Evolutionary conservation across 1,140 invertebrate species (phyloP), one percentile per base, ranked within the genome.

Genomic region (Drosophila nigrodunni): DNA sequence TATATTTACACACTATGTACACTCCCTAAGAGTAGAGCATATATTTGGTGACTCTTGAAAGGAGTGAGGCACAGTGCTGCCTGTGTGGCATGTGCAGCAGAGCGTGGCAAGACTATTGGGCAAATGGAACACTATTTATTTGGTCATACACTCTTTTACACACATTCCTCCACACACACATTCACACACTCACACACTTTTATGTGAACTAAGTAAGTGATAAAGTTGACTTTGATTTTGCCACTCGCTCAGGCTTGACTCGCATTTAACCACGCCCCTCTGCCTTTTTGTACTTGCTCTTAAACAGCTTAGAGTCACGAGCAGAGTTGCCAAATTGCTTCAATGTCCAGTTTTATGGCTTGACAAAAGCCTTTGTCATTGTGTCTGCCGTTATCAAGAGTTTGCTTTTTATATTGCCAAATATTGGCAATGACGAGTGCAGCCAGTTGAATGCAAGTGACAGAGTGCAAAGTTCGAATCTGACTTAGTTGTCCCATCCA

Each of bases 191-290:
- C 34, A 13, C 9, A 50, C 35, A 15, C 67, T 73, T 54, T 72
- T 77, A 73, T 77, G 55, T 62, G 59, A 62, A 61, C 69, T 89
- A 83, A 87, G 82, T 83, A 89, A 83, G 85, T 89, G 80, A 83
- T 87, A 87, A 83, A 87, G 80, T 72, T 76, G 75, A 82, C 75
- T 86, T 86, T 86, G 82, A 87, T 86, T 86, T 81, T 62, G 82
- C 61, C 74, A 86, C 66, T 86, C 67, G 39, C 55, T 74, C 55
- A 52, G 47, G 65, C 65, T 60, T 74, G 71, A 60, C 71, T 37
- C 41, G 30, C 39, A 65, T 62, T 70, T 70, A 37, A 18, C 55
- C 54, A 49, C 47, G 25, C 44, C 44, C 21, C 55, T 4, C 1
- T 11, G 7, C 52, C 34, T 46, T n/a, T n/a, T 7, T 41, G 1